Evolutionary conservation across 2,888 invertebrate species (phyloP).

Genomic region (Pseudeuparius sepicola): DNA sequence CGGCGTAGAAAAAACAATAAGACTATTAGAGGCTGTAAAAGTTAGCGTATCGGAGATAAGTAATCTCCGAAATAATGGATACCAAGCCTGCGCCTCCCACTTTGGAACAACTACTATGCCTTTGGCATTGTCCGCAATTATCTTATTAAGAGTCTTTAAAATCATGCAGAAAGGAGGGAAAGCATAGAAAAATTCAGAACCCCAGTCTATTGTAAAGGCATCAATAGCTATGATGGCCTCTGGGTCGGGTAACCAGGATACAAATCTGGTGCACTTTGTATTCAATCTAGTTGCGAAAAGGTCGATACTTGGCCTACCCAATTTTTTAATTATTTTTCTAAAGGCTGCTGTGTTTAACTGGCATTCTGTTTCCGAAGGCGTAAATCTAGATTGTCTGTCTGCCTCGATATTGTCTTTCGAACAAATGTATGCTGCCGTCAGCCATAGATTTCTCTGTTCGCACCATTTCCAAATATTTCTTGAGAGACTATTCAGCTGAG

Average conservation of each 20-base stretch:
- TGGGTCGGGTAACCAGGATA: conserved; percentile 20
- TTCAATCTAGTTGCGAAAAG: conserved; percentile 19
- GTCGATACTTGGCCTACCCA: conserved; percentile 15
- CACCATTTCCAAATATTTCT: no score
- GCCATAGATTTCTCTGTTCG: no score
- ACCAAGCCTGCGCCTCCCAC: conserved; percentile 13
- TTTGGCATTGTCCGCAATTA: conserved; percentile 13
- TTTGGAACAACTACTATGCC: conserved; percentile 12
- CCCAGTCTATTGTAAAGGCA: conserved; percentile 22
- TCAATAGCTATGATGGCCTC: conserved; percentile 17
- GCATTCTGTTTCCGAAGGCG: conserved; percentile 15
- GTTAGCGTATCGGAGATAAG: not conserved
- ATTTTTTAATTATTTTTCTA: conserved; percentile 6
- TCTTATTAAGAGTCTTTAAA: conserved; percentile 13
- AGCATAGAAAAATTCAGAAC: conserved; percentile 19
- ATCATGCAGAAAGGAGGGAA: conserved; percentile 20
- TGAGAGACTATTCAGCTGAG: no score
- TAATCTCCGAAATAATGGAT: conserved; percentile 8
- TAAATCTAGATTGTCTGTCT: conserved; percentile 8
- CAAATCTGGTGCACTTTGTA: conserved; percentile 19
- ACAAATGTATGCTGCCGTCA: no score
- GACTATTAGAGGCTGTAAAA: not conserved
- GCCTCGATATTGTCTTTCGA: no score
- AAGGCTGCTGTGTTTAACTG: conserved; percentile 5
- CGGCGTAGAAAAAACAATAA: not conserved